phyloP scores from a whole-genome alignment of 2,888 invertebrate genomes.

The Lamellibrachia columna region DNA sequence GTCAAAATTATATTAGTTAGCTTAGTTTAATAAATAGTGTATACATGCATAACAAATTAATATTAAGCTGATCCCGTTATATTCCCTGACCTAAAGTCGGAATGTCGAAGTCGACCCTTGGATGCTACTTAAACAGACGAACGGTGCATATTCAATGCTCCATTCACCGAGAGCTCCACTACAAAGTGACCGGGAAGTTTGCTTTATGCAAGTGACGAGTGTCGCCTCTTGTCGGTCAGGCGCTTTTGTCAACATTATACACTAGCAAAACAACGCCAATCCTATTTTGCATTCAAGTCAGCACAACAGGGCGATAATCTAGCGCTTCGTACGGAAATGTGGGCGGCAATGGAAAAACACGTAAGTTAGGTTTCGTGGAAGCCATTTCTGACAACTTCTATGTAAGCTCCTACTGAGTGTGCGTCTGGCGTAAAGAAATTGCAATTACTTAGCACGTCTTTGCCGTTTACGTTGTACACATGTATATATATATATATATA shows the following conservation, averaged over 20 bases:
- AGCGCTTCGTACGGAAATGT: not conserved
- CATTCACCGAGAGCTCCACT: not conserved
- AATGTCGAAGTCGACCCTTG: not conserved
- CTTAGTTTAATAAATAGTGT: too few species aligned
- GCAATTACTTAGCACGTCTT: too few species aligned
- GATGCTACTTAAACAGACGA: not conserved
- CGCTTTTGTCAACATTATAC: not conserved
- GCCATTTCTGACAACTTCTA: not conserved
- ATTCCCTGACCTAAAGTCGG: not conserved
- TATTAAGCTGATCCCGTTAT: not conserved
- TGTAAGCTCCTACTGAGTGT: not conserved
- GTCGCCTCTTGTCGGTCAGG: not conserved
- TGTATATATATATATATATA: too few species aligned
- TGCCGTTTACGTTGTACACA: not conserved
- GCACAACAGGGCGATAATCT: not conserved
- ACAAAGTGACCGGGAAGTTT: not conserved
- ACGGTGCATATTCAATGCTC: not conserved
- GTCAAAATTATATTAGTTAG: too few species aligned
- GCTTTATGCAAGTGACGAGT: not conserved
- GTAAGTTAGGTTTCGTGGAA: not conserved
- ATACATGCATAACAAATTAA: not conserved
- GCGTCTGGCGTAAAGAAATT: too few species aligned
- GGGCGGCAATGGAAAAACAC: not conserved
- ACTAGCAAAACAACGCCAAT: not conserved
- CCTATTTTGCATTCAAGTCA: not conserved